A percentile compares a stretch with the other conserved stretches of the same genome.
Evolutionary conservation across 2,797 vertebrate species (phyloP).

Genomic region (Poeciliopsis infans): DNA sequence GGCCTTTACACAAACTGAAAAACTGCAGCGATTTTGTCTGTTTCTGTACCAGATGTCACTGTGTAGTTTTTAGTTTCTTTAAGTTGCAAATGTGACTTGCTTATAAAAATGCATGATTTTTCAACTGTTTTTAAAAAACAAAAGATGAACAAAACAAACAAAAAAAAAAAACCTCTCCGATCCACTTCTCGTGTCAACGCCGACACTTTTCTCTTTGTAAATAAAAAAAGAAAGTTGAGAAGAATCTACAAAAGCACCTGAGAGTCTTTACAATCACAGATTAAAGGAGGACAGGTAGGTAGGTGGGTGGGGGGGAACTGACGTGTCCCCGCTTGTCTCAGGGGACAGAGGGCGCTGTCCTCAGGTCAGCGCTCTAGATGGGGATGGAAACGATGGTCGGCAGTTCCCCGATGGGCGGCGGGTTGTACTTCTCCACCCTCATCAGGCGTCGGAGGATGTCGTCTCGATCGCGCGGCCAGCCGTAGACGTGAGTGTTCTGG

Average conservation of each 20-base stretch:
- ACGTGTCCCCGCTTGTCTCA: neutral
- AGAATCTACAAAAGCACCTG: neutral
- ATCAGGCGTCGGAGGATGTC: constrained; percentile 85
- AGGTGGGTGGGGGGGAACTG: neutral
- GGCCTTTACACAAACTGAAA: neutral
- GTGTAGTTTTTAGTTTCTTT: neutral
- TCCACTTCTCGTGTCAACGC: neutral
- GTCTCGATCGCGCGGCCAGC: constrained; percentile 82
- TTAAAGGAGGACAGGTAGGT: neutral
- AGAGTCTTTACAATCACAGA: constrained; percentile 3
- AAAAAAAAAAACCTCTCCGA: no score
- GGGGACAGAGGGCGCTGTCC: neutral
- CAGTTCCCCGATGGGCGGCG: constrained; percentile 82
- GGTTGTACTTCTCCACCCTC: constrained; percentile 86
- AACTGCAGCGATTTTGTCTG: neutral
- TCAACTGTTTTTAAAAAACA: neutral
- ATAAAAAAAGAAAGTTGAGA: neutral
- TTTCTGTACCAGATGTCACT: neutral
- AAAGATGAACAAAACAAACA: neutral
- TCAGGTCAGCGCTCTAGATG: constrained; percentile 58
- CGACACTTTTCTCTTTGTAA: constrained; percentile 1
- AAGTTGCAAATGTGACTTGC: neutral
- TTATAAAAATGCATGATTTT: neutral
- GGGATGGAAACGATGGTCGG: constrained; percentile 86
- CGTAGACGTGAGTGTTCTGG: constrained; percentile 84